Evolutionary conservation across 2,797 vertebrate genomes (phyloP).

Genomic region (Phalanger gymnotis): DNA sequence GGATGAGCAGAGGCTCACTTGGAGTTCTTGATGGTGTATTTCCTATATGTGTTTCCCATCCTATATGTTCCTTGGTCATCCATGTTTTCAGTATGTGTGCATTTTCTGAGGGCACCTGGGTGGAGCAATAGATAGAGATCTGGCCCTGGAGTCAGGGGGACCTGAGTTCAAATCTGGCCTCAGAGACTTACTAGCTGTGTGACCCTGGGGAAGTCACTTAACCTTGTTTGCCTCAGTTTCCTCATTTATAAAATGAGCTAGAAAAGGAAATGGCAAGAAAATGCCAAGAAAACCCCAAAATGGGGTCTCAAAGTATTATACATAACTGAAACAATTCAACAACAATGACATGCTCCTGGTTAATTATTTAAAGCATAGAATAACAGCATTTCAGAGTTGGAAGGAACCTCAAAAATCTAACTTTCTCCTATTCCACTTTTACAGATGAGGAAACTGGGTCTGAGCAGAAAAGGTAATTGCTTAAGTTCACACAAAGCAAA

Average conservation of each 20-base stretch:
- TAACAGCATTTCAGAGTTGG: not conserved
- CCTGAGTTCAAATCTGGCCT: not conserved
- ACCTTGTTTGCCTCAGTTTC: not conserved
- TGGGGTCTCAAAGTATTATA: not conserved
- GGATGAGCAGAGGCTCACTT: no score
- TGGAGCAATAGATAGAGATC: no score
- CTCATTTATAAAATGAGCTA: not conserved
- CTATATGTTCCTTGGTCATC: no score
- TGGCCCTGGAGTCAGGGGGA: no score
- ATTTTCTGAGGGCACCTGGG: no score
- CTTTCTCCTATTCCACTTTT: not conserved
- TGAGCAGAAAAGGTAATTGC: not conserved
- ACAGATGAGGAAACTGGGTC: not conserved
- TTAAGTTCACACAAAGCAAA: not conserved
- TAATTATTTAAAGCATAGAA: not conserved
- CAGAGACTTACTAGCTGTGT: not conserved
- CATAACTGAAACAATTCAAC: not conserved
- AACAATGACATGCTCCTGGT: not conserved
- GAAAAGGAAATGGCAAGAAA: not conserved
- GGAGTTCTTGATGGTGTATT: no score
- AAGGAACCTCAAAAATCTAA: not conserved
- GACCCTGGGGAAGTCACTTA: not conserved
- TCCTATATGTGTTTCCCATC: no score
- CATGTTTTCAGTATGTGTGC: no score
- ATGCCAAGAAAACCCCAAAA: not conserved